phyloP scores from a whole-genome alignment of 2,888 invertebrate genomes.

The Lasioglossum oenotherae region DNA sequence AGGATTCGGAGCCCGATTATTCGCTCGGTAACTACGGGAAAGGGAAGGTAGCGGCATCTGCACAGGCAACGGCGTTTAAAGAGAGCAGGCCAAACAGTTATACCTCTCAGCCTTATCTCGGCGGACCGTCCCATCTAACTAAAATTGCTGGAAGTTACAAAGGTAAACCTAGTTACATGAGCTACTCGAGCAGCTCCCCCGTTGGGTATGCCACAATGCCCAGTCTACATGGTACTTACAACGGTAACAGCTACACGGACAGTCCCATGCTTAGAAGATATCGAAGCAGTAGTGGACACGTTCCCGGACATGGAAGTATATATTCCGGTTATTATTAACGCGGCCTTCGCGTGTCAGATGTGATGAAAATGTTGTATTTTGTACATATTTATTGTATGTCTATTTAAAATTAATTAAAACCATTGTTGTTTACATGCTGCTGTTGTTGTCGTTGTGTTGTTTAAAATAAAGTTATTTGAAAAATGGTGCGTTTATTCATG shows the following conservation, averaged over 20 bases:
- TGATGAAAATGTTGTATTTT: slow-evolving; percentile 39
- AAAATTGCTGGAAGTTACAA: slow-evolving; percentile 71
- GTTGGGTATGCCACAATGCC: slow-evolving; percentile 67
- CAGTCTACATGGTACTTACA: slow-evolving; percentile 57
- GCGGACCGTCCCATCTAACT: slow-evolving; percentile 60
- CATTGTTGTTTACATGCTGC: slow-evolving; percentile 47
- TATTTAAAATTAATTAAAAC: slow-evolving; percentile 47
- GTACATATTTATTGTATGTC: slow-evolving; percentile 59
- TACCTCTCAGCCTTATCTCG: slow-evolving; percentile 50
- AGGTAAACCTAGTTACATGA: slow-evolving; percentile 62
- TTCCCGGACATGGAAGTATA: slow-evolving; percentile 51
- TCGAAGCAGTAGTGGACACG: slow-evolving; percentile 57
- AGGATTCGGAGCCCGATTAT: slow-evolving; percentile 68
- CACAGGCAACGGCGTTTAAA: slow-evolving; percentile 68
- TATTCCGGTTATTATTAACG: slow-evolving; percentile 60
- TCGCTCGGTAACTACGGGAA: slow-evolving; percentile 66
- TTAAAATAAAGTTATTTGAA: slow-evolving; percentile 62
- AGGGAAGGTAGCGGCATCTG: slow-evolving; percentile 69
- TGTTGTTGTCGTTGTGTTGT: slow-evolving; percentile 8
- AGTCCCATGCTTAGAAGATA: slow-evolving; percentile 68
- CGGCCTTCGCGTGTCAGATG: slow-evolving; percentile 19
- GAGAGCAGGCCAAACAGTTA: slow-evolving; percentile 66
- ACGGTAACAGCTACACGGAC: slow-evolving; percentile 60
- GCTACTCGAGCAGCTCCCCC: slow-evolving; percentile 51
- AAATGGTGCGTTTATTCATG: background rate